Evolutionary conservation across 2,113 vertebrate genomes (phyloP).

Genomic region (Acrocephalus kingi): DNA sequence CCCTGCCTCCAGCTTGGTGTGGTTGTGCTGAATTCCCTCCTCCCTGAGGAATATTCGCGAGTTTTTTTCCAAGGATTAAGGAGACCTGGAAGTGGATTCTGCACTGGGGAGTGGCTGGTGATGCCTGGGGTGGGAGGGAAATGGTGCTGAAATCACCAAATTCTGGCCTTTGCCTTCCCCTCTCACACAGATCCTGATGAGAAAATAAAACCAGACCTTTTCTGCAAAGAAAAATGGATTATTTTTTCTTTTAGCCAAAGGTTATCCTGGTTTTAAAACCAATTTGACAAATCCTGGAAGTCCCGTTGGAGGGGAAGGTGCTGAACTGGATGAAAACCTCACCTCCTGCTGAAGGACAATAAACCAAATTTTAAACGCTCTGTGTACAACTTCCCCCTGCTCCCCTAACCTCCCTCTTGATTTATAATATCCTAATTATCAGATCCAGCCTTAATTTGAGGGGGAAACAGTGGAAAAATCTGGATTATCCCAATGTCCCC

Average conservation of each 20-base stretch:
- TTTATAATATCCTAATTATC: background rate
- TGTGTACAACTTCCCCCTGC: background rate
- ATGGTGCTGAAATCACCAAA: background rate
- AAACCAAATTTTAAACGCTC: slow-evolving; percentile 42
- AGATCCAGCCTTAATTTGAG: slow-evolving; percentile 9
- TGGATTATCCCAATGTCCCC: background rate
- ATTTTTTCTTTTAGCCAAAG: background rate
- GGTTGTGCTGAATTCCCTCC: slow-evolving; percentile 1
- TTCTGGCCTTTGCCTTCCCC: slow-evolving; percentile 34
- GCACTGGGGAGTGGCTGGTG: background rate
- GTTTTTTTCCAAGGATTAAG: background rate
- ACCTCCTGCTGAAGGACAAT: slow-evolving; percentile 49
- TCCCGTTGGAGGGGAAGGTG: slow-evolving; percentile 25
- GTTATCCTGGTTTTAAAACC: slow-evolving; percentile 19
- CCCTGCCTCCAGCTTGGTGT: background rate
- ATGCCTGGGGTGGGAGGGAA: background rate
- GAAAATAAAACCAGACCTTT: background rate
- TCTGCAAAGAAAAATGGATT: background rate
- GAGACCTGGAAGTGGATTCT: background rate
- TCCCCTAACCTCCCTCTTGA: background rate
- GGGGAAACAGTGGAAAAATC: background rate
- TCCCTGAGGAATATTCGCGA: background rate
- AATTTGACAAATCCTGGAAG: slow-evolving; percentile 2
- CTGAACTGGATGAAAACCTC: slow-evolving; percentile 56
- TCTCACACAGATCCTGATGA: background rate